These are phyloP conservation scores for Poliocrania exsul DNA, from an alignment of 2,797 vertebrate species.

Conservation along the genomic window DNA sequence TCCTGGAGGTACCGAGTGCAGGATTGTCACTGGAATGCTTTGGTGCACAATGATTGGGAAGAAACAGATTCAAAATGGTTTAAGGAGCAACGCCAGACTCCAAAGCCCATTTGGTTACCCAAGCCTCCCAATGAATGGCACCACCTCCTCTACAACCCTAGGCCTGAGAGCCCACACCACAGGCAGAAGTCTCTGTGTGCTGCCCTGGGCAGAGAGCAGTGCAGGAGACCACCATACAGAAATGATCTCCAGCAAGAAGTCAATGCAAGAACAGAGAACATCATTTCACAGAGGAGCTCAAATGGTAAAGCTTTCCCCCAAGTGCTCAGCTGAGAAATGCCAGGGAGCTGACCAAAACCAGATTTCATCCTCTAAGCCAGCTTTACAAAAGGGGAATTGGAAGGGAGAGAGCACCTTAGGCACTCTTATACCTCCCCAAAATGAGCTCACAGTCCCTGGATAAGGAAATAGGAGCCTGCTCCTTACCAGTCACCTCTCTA, in stretches of 20 bases:
- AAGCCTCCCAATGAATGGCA: background rate
- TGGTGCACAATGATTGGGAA: background rate
- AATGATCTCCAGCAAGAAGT: background rate
- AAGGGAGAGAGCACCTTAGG: background rate
- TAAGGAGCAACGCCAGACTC: background rate
- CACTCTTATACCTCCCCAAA: background rate
- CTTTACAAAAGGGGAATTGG: background rate
- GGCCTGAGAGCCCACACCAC: background rate
- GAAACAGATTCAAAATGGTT: background rate
- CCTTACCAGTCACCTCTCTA: background rate
- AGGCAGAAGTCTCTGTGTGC: background rate
- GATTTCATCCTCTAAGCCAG: background rate
- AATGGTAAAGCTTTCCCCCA: background rate
- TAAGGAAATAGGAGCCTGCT: background rate
- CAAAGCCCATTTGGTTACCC: background rate
- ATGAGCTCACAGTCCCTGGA: background rate
- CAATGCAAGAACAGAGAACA: background rate
- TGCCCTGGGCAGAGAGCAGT: background rate
- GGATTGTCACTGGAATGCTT: background rate
- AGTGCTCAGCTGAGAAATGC: background rate
- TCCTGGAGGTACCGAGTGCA: background rate
- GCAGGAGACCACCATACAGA: rapidly evolving
- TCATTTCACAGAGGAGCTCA: background rate
- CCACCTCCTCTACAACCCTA: rapidly evolving
- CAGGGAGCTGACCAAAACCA: background rate